Base-by-base conservation (phyloP, 2,888 invertebrate genomes). In the Anaspis maculata region DNA sequence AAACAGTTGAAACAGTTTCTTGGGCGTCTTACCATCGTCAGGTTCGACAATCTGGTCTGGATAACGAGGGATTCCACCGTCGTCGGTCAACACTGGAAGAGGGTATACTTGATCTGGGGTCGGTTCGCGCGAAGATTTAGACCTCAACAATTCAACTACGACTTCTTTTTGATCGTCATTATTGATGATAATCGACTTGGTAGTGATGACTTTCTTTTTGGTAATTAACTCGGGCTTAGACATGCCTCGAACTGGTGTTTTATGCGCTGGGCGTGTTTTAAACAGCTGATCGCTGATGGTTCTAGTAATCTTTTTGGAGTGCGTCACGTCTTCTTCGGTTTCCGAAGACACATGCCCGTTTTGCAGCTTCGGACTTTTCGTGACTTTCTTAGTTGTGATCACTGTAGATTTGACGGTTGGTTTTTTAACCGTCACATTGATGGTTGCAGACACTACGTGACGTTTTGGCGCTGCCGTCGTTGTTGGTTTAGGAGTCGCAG, bases 41-140 rank as follows among this genome's bases (percentile, higher is more conserved):
- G 85, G 84, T 58, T 85, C 84, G 49, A 71, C 75, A 1, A 84
- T 77, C 51, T 76, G 73, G 57, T 85, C 83, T 0, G 85, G 84
- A 54, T 79, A 82, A 33, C 84, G 71, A 2, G 81, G 79, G 32
- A 71, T 72, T 27, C 75, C 73, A 27, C 75, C 73, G 2, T 72
- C 70, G 38, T 74, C 73, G 22, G 68, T 65, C 22, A 72, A 71
- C 3, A 79, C 70, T 1, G 80, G 80, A 6, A 75, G 73, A 1
- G 81, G 80, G 48, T 79, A 77, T 33, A 81, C 73, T 39, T 77
- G 72, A 53, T 83, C 81, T 0, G 83, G 83, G 3, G 83, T 80
- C 29, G 79, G 79, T 59, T 84, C 84, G 11, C 83, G 66, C 0
- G 83, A 83, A 28, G 83, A 83, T 61, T 79, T 81, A 0, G 83